Evolutionary conservation across 1,140 invertebrate genomes (phyloP).

Genomic region (Brevipalpus yothersi): DNA sequence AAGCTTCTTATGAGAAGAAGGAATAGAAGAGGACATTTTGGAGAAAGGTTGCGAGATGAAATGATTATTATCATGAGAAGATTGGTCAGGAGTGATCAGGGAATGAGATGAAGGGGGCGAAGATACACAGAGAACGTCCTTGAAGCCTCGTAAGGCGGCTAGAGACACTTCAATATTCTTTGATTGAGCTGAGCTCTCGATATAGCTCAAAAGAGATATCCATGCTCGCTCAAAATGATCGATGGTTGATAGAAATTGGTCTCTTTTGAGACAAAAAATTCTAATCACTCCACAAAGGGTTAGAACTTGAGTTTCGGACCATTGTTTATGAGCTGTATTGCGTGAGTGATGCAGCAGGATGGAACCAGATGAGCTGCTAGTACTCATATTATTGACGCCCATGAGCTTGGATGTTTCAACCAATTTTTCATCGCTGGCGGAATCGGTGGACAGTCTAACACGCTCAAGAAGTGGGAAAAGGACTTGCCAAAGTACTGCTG

Average conservation of each 20-base stretch:
- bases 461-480: conserved; percentile 88
- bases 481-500: conserved; percentile 54
- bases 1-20: conserved; percentile 18
- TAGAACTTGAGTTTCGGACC: conserved; percentile 86
- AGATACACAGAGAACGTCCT: conserved; percentile 53
- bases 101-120: background rate
- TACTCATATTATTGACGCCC: background rate
- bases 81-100: background rate
- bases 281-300: conserved; percentile 43
- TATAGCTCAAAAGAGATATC: conserved; percentile 71
- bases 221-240: conserved; percentile 79
- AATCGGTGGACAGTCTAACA: conserved; percentile 62
- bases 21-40: background rate
- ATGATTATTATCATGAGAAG: background rate
- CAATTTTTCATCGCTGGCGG: conserved; percentile 77
- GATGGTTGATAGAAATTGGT: conserved; percentile 43
- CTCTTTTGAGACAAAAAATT: conserved; percentile 69
- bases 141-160: conserved; percentile 77
- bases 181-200: conserved; percentile 67
- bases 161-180: conserved; percentile 86
- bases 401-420: conserved; percentile 30
- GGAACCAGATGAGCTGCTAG: conserved; percentile 18
- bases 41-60: background rate
- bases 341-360: conserved; percentile 94
- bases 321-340: conserved; percentile 96